phyloP scores from a whole-genome alignment of 2,797 vertebrate species.

The Gallinago nigripennis region DNA sequence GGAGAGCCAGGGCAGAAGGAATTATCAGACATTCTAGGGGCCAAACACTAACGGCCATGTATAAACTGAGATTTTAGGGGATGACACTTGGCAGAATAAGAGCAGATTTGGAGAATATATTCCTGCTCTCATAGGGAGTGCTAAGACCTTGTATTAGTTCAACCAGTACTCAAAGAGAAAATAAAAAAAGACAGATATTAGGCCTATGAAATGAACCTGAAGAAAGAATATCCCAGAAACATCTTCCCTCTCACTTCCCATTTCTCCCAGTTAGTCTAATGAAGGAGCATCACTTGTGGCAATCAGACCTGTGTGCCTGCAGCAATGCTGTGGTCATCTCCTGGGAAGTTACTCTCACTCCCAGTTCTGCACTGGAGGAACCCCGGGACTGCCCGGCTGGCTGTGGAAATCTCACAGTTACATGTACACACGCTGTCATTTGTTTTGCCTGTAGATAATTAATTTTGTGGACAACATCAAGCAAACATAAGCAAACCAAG shows the following conservation, averaged over 20 bases:
- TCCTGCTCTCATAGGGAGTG: background rate
- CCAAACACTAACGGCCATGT: background rate
- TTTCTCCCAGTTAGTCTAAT: background rate
- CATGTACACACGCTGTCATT: accelerated
- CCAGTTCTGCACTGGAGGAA: background rate
- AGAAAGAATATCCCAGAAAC: background rate
- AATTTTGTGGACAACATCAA: background rate
- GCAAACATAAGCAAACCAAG: background rate
- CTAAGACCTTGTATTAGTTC: background rate
- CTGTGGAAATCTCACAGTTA: background rate
- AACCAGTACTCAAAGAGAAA: background rate
- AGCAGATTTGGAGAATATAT: background rate
- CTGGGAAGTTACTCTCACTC: background rate
- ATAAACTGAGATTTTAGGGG: background rate
- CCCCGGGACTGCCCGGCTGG: background rate
- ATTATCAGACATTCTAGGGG: background rate
- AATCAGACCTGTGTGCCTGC: background rate
- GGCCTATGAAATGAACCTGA: background rate
- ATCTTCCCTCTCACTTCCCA: background rate
- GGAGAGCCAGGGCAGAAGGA: background rate
- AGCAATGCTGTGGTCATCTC: background rate
- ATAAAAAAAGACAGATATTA: background rate
- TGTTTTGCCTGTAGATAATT: background rate
- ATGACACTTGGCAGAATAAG: background rate
- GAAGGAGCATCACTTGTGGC: background rate